phyloP scores from a whole-genome alignment of 1,140 invertebrate species.

The Mactra quadrangularis region DNA sequence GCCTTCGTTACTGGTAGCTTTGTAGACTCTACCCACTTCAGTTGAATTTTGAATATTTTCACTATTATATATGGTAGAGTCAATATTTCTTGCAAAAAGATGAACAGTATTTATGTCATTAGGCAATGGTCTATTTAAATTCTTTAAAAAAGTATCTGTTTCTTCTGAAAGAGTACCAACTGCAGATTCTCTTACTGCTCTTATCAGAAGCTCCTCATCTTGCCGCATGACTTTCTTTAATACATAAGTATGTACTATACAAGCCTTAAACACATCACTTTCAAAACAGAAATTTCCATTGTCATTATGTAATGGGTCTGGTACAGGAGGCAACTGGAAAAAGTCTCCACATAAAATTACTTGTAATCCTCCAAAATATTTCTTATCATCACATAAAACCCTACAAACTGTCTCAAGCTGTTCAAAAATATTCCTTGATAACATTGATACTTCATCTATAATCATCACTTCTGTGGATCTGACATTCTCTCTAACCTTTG shows the following conservation, averaged over 20 bases:
- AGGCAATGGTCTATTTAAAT: not conserved
- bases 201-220: not conserved
- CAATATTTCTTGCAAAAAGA: conserved; percentile 23
- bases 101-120: not conserved
- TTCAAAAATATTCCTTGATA: conserved; percentile 6
- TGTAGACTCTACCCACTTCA: not conserved
- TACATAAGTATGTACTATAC: conserved; percentile 1
- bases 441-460: conserved; percentile 39
- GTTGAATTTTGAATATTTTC: not conserved
- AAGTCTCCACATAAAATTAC: conserved; percentile 41
- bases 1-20: conserved; percentile 2
- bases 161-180: conserved; percentile 20
- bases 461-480: not conserved
- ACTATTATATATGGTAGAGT: conserved; percentile 13
- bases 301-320: conserved; percentile 18
- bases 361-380: conserved; percentile 33
- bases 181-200: conserved; percentile 14
- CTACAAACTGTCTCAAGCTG: conserved; percentile 14
- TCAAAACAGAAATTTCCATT: conserved; percentile 39
- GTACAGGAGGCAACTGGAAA: conserved; percentile 35
- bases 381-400: not conserved
- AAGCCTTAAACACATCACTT: conserved; percentile 42
- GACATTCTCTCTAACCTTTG: conserved; percentile 8
- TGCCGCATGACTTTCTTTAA: conserved; percentile 32
- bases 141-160: conserved; percentile 12